phyloP scores from a whole-genome alignment of 2,888 invertebrate genomes.

The Drosophila differens region DNA sequence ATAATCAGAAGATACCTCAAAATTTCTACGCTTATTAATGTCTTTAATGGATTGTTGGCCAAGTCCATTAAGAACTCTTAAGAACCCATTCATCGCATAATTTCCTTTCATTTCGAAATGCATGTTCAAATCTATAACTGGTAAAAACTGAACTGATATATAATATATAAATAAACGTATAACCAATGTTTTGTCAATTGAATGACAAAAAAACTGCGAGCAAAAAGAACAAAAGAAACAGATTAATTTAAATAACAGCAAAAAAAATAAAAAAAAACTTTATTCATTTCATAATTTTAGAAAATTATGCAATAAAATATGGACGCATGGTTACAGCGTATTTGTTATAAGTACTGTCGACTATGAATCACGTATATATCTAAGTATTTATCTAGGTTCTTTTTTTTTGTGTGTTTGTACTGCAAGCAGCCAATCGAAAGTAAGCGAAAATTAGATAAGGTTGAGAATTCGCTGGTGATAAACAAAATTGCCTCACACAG shows the following conservation, averaged over 20 bases:
- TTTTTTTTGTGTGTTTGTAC: neutral
- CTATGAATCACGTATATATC: neutral
- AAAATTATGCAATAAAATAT: neutral
- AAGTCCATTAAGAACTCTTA: neutral
- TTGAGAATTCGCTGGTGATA: constrained; percentile 21
- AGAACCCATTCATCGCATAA: neutral
- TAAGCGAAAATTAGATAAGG: constrained; percentile 5
- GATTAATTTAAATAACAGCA: neutral
- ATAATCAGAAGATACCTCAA: neutral
- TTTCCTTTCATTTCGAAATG: neutral
- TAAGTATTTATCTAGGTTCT: neutral
- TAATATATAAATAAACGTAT: neutral
- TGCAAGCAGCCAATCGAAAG: neutral
- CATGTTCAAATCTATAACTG: no score
- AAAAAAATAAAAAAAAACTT: neutral
- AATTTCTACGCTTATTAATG: neutral
- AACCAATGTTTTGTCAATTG: neutral
- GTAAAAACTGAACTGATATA: neutral
- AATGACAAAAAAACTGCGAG: neutral
- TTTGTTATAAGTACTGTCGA: neutral
- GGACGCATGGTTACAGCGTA: neutral
- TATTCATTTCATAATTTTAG: neutral
- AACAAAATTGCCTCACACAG: constrained; percentile 6
- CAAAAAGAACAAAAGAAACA: neutral
- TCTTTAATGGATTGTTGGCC: neutral